Evolutionary conservation across 2,797 vertebrate species (phyloP).

Genomic region (Pempheris klunzingeri): DNA sequence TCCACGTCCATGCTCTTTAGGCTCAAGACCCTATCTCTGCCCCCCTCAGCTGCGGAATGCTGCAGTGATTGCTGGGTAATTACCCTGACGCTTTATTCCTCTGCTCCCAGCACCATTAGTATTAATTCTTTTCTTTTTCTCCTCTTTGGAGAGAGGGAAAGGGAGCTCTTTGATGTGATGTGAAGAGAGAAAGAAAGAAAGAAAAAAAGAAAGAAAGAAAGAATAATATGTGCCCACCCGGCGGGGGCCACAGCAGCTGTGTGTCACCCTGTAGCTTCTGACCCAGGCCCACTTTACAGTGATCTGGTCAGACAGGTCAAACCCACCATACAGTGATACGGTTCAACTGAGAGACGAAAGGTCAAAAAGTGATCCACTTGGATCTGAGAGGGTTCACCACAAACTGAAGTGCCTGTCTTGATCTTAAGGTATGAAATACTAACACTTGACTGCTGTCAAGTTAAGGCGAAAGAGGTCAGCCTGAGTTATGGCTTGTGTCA

Average conservation of each 20-base stretch:
- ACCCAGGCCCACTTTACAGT: slow-evolving; percentile 50
- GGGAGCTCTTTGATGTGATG: slow-evolving; percentile 69
- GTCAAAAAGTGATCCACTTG: slow-evolving; percentile 53
- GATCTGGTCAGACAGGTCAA: slow-evolving; percentile 59
- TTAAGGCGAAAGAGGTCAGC: slow-evolving; percentile 39
- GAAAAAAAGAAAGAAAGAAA: background rate
- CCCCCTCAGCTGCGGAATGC: slow-evolving; percentile 78
- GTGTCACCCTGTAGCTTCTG: slow-evolving; percentile 48
- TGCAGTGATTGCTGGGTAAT: slow-evolving; percentile 84
- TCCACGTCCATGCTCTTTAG: slow-evolving; percentile 78
- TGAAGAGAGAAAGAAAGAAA: slow-evolving; percentile 15
- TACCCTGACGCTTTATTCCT: slow-evolving; percentile 76
- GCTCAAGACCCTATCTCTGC: slow-evolving; percentile 79
- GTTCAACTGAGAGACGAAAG: slow-evolving; percentile 39
- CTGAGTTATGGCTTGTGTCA: slow-evolving; percentile 52
- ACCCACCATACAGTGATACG: slow-evolving; percentile 34
- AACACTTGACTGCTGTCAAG: slow-evolving; percentile 41
- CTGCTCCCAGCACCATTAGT: slow-evolving; percentile 76
- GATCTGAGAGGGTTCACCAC: slow-evolving; percentile 29
- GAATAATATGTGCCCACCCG: slow-evolving; percentile 47
- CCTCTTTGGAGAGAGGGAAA: slow-evolving; percentile 50
- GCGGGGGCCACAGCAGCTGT: slow-evolving; percentile 56
- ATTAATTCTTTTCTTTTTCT: slow-evolving; percentile 73
- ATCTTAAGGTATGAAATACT: slow-evolving; percentile 41
- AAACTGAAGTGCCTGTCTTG: slow-evolving; percentile 34